Conservation (phyloP, 2,888 invertebrate species). For the Oconnorella tubifera region DNA sequence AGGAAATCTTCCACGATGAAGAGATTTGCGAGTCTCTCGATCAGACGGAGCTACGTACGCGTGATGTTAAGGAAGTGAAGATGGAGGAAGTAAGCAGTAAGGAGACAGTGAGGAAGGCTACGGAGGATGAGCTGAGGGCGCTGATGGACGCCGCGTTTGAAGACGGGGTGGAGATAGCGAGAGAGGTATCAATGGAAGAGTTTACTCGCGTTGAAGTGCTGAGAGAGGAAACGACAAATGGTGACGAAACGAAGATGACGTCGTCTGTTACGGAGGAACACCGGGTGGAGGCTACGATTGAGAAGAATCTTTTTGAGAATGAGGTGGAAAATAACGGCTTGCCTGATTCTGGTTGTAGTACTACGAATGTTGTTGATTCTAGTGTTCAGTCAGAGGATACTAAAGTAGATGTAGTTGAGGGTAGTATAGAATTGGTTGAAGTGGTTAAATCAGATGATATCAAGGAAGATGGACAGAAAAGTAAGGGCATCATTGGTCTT, state of each 20-base stretch:
- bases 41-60: background rate
- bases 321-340: background rate
- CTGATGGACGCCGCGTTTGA: slow-evolving; percentile 6
- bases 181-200: slow-evolving; percentile 9
- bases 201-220: slow-evolving; percentile 8
- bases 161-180: background rate
- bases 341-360: background rate
- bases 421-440: no score
- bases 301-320: background rate
- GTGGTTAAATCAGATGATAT: background rate
- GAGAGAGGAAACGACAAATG: slow-evolving; percentile 6
- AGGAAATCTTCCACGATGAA: background rate
- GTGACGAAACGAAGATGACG: slow-evolving; percentile 5
- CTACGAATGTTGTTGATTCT: background rate
- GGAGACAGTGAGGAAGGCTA: slow-evolving; percentile 8
- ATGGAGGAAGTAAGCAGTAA: slow-evolving; percentile 3
- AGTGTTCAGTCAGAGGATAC: background rate
- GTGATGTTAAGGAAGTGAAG: background rate
- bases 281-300: background rate
- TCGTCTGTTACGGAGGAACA: slow-evolving; percentile 15
- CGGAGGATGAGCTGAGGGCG: slow-evolving; percentile 10
- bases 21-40: background rate
- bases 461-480: background rate
- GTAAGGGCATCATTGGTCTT: background rate
- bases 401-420: background rate